Evolutionary conservation across 2,113 vertebrate genomes (phyloP).

Genomic region (Nycticryphes semicollaris): DNA sequence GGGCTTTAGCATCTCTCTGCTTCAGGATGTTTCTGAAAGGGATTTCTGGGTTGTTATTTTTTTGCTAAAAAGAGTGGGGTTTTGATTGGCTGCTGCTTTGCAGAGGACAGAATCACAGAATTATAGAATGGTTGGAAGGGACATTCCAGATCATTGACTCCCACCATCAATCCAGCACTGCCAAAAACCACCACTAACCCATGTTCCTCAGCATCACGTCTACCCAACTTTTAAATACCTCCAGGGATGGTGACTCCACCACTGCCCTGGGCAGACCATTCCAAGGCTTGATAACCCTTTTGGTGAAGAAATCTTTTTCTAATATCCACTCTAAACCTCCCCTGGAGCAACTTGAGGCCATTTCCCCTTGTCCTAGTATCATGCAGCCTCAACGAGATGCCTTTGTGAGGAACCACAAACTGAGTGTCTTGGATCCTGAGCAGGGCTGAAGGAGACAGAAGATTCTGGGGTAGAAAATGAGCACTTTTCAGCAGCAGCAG

Average conservation of each 20-base stretch:
- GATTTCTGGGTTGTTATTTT: neutral
- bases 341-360: too few relatives aligned
- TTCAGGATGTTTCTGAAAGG: neutral
- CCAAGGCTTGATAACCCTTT: too few relatives aligned
- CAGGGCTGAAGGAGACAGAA: neutral
- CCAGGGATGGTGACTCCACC: too few relatives aligned
- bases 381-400: neutral
- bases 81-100: neutral
- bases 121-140: too few relatives aligned
- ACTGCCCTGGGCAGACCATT: too few relatives aligned
- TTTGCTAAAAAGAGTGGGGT: neutral
- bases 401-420: neutral
- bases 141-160: too few relatives aligned
- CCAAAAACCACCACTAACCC: too few relatives aligned
- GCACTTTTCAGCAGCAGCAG: neutral
- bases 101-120: neutral
- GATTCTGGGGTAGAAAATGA: neutral
- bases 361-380: neutral
- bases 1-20: neutral
- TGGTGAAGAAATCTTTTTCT: too few relatives aligned
- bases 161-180: too few relatives aligned
- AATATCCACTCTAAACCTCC: too few relatives aligned
- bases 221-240: too few relatives aligned
- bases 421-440: accelerated
- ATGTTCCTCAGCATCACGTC: too few relatives aligned